Percentiles rank a stretch among this genome's conserved stretches.
Conservation (phyloP, 2,888 invertebrate genomes). For the Plagodis dolabraria region DNA sequence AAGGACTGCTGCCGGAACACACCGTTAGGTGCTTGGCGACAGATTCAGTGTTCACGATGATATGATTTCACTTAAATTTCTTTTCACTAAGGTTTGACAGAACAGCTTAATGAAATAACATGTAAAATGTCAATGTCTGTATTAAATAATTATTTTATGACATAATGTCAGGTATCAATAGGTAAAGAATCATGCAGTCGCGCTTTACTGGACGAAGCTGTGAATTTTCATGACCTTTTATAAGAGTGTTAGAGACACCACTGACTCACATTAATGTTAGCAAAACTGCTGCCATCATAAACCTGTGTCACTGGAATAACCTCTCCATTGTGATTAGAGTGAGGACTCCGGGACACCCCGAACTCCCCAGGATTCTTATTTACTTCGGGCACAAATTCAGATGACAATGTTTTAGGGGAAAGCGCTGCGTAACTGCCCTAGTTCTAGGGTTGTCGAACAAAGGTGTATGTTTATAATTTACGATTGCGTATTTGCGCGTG, state of each 20-base stretch:
- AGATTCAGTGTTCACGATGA: too few species aligned
- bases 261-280: neutral
- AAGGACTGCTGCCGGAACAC: too few species aligned
- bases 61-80: too few species aligned
- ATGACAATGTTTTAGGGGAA: slow-evolving; percentile 86
- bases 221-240: too few species aligned
- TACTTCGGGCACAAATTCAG: slow-evolving; percentile 85
- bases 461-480: slow-evolving; percentile 16
- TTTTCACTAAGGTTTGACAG: too few species aligned
- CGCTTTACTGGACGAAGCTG: too few species aligned
- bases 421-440: slow-evolving; percentile 78
- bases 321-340: slow-evolving; percentile 32
- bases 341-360: slow-evolving; percentile 31
- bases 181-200: too few species aligned
- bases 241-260: neutral
- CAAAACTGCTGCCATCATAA: neutral
- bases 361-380: slow-evolving; percentile 84
- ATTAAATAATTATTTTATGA: too few species aligned
- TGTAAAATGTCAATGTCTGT: too few species aligned
- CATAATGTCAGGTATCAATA: too few species aligned
- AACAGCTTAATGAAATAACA: too few species aligned
- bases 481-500: neutral
- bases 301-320: slow-evolving; percentile 14
- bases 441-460: slow-evolving; percentile 62
- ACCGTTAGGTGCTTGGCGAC: too few species aligned